Base-by-base conservation (phyloP, 2,113 vertebrate species). In the Glareola pratincola region DNA sequence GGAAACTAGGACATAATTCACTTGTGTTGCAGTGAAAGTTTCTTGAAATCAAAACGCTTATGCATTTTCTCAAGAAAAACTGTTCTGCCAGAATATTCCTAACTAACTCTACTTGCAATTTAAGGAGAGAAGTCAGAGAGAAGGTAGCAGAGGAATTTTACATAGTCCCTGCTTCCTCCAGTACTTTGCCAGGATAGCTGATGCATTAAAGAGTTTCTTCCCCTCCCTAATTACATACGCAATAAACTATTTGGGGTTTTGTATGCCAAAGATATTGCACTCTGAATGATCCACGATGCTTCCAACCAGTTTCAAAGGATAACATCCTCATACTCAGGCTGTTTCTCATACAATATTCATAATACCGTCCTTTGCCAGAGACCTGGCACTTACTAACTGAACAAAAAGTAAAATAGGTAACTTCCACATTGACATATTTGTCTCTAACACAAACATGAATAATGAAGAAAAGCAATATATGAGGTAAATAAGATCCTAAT, bases 391-490 rank as follows among this genome's bases (percentile, higher is more conserved):
- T 37, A 88, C 54, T 24, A 93, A 67, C 45, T 23, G 20, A 74
- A 66, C 24, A 63, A 74, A 88, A 86, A 81, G 51, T 71, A 67
- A 93, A 92, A 92, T 50, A 93, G 79, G 71, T 78, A 88, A 84
- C 92, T 91, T 88, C 64, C 64, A 95, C 83, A 43, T 74, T 83
- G 37, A 85, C n/a, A 9, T 51, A 88, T 74, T 43, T 77, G 36
- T 67, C 88, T 92, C 59, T 43, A 94, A 95, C 59, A 73, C 76
- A 93, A 92, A 90, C 45, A 92, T n/a, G 90, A 93, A 71, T 91
- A 91, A 96, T 92, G 90, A 91, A 91, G 75, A 84, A 88, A 81
- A 30, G 51, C 54, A 91, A 87, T 88, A 79, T 43, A 90, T 59
- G 74, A 88, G 45, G 63, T 50, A 95, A 94, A 73, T 74, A 88